Percentiles rank a stretch among this genome's conserved stretches.
Conservation (phyloP, 2,888 invertebrate genomes). For the Oegoconia quadripuncta region DNA sequence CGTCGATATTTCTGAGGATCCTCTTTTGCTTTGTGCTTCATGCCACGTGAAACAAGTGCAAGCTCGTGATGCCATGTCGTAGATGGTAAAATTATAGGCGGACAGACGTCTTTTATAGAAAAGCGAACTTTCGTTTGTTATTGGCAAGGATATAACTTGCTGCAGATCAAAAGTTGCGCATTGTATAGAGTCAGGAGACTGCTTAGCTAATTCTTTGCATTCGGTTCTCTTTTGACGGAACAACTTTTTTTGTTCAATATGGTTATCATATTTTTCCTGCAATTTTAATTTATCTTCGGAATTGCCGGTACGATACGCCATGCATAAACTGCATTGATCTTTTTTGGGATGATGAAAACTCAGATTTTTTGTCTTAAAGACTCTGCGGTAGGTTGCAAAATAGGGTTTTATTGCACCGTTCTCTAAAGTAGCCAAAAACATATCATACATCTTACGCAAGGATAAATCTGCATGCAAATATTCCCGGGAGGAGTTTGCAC, state of each 20-base stretch:
- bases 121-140: not conserved
- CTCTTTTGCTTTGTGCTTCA: slow-evolving; percentile 5
- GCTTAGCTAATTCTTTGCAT: slow-evolving; percentile 3
- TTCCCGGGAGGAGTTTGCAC: slow-evolving; percentile 6
- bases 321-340: slow-evolving; percentile 10
- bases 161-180: slow-evolving; percentile 2
- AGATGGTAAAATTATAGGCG: not conserved
- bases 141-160: slow-evolving; percentile 1
- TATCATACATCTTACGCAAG: slow-evolving; percentile 4
- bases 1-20: slow-evolving; percentile 4
- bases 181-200: not conserved
- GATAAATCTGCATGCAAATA: slow-evolving; percentile 6
- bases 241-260: slow-evolving; percentile 1
- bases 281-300: slow-evolving; percentile 4
- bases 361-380: slow-evolving; percentile 7
- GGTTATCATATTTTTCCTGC: slow-evolving; percentile 4
- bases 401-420: slow-evolving; percentile 9
- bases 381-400: slow-evolving; percentile 6
- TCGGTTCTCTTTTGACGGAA: slow-evolving; percentile 3
- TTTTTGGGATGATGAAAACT: slow-evolving; percentile 14
- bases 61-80: slow-evolving; percentile 1
- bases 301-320: slow-evolving; percentile 6
- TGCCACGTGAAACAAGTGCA: slow-evolving; percentile 6
- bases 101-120: not conserved
- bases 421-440: slow-evolving; percentile 6